Base-by-base conservation (phyloP, 2,888 invertebrate genomes). In the Hemistola chrysoprasaria region DNA sequence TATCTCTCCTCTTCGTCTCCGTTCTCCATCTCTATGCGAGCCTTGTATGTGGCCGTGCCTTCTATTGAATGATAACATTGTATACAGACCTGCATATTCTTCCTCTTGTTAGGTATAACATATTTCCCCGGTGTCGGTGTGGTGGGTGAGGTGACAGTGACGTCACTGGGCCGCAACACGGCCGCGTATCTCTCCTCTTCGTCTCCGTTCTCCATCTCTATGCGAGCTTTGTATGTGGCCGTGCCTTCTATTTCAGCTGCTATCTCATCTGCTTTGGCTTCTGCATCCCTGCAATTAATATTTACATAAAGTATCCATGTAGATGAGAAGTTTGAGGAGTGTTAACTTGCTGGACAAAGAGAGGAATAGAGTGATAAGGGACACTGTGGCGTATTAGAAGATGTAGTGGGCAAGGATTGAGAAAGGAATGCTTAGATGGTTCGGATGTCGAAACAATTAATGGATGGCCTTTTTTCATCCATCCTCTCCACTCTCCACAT, bases 181-280 rank as follows among this genome's bases (percentile, higher is more conserved):
- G 98, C 95, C 32, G 97, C 97, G 84, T 92, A 97, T 58, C 92
- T 71, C 49, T 96, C 93, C 77, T 98, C 98, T 68, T 97, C 97
- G 70, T 97, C 97, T 0, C 96, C 97, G 81, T 98, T 98, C 84
- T 98, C 98, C 22, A 98, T 78, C 56, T 96, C 96, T 31, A 94
- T 90, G 50, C 96, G 92, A 22, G 94, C 93, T 71, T 94, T 95
- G 71, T 97, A 95, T 38, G 92, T 90, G 0, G 95, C 94, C 65
- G 95, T 95, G 65, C 91, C 93, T 74, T 98, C 98, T 49, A 99
- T 99, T 84, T 98, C 98, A 26, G 93, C 94, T 0, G 98, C 98
- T 52, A 98, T 94, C 72, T 94, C 94, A 31, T 95, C 94, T 0
- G 98, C 99, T 73, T 95, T 94, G 7, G 94, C 94, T 77, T 96